These are phyloP conservation scores for Mallotus villosus DNA, from an alignment of 2,797 vertebrate species.

Conservation along the genomic window DNA sequence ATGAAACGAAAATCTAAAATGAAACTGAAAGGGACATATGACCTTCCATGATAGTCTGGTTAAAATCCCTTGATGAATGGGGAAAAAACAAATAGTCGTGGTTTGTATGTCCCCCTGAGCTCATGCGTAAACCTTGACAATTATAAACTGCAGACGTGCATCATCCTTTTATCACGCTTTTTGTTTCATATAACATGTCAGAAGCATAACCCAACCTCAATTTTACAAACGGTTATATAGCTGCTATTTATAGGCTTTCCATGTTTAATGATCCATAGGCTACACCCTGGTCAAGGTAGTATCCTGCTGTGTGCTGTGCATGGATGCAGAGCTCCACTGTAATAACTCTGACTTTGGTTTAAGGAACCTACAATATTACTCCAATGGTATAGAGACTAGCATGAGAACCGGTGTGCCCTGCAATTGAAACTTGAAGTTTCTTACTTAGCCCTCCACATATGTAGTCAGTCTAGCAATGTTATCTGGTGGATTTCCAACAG, in stretches of 20 bases:
- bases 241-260: background rate
- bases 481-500: background rate
- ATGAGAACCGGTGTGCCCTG: background rate
- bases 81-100: background rate
- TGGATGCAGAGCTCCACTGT: constrained; percentile 17
- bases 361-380: background rate
- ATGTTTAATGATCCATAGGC: constrained; percentile 11
- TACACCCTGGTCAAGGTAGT: constrained; percentile 10
- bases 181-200: background rate
- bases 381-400: constrained; percentile 7
- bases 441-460: too few relatives aligned
- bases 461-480: constrained; percentile 6
- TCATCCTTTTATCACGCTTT: too few relatives aligned
- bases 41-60: background rate
- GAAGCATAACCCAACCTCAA: background rate
- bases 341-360: constrained; percentile 10
- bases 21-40: background rate
- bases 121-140: background rate
- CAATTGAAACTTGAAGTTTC: constrained; percentile 31
- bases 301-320: background rate
- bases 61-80: background rate
- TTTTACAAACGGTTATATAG: background rate
- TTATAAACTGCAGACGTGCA: too few relatives aligned
- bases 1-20: background rate
- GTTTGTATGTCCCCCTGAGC: background rate